These are phyloP conservation scores for Plutella xylostella DNA, from an alignment of 2,888 invertebrate species.

Conservation along the genomic window DNA sequence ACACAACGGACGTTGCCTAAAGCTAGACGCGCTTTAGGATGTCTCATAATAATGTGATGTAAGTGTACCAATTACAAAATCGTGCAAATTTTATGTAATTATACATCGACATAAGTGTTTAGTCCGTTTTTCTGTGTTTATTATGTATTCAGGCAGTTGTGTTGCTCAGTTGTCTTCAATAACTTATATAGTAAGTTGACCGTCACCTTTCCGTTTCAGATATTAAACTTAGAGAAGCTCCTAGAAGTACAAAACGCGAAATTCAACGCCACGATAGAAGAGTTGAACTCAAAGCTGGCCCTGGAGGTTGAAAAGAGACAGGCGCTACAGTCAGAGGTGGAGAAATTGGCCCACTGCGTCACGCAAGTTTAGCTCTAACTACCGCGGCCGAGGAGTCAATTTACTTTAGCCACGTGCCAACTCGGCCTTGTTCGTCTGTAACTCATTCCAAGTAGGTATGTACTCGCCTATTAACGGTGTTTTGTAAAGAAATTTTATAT, in stretches of 20 bases:
- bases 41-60: too few relatives aligned
- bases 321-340: constrained; percentile 74
- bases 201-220: constrained; percentile 30
- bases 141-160: too few relatives aligned
- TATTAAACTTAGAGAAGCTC: constrained; percentile 69
- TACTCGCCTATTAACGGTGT: background rate
- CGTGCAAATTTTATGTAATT: too few relatives aligned
- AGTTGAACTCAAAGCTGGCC: constrained; percentile 70
- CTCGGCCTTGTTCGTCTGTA: background rate
- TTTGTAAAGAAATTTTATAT: constrained; percentile 5
- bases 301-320: constrained; percentile 74
- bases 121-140: too few relatives aligned
- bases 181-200: too few relatives aligned
- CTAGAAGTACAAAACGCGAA: constrained; percentile 70
- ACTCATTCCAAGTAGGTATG: background rate
- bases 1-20: too few relatives aligned
- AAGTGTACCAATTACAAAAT: too few relatives aligned
- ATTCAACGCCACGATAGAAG: constrained; percentile 73
- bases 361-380: constrained; percentile 72
- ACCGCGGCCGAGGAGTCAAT: constrained; percentile 19
- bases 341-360: constrained; percentile 77
- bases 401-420: constrained; percentile 5
- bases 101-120: too few relatives aligned
- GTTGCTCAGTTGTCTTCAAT: too few relatives aligned
- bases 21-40: too few relatives aligned